Evolutionary conservation across 2,888 invertebrate species (phyloP).

Genomic region (Cistogaster globosa): DNA sequence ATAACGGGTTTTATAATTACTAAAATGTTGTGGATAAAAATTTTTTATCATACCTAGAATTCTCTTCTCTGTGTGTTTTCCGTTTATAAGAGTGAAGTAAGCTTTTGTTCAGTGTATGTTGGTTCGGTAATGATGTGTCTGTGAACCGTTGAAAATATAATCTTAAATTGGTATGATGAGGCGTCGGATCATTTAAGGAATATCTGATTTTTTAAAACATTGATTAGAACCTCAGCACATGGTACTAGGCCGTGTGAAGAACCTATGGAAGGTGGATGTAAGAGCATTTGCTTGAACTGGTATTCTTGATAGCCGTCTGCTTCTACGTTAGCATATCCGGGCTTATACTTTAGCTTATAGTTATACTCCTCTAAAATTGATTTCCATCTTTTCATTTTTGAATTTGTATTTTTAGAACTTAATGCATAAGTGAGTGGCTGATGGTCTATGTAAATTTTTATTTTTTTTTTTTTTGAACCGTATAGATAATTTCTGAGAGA

Average conservation of each 20-base stretch:
- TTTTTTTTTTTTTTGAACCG: too few species aligned
- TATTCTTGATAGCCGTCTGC: neutral
- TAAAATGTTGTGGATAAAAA: constrained; percentile 18
- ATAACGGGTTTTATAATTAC: constrained; percentile 18
- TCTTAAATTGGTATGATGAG: neutral
- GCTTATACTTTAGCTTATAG: neutral
- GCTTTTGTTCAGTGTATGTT: neutral
- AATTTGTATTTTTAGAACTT: neutral
- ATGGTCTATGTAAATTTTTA: neutral
- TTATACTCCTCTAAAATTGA: neutral
- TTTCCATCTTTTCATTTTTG: neutral
- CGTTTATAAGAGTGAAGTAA: neutral
- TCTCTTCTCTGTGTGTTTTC: neutral
- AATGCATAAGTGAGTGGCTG: neutral
- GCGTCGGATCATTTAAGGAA: neutral
- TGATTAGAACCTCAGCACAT: neutral
- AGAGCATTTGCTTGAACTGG: neutral
- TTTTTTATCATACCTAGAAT: neutral
- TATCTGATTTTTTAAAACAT: constrained; percentile 4
- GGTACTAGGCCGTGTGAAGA: neutral
- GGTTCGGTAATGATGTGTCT: neutral
- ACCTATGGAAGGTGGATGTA: too few species aligned
- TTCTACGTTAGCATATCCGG: neutral
- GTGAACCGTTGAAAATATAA: neutral
- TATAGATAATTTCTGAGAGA: neutral